Base-by-base conservation (phyloP, 2,113 vertebrate species). In the Solenodon paradoxus region DNA sequence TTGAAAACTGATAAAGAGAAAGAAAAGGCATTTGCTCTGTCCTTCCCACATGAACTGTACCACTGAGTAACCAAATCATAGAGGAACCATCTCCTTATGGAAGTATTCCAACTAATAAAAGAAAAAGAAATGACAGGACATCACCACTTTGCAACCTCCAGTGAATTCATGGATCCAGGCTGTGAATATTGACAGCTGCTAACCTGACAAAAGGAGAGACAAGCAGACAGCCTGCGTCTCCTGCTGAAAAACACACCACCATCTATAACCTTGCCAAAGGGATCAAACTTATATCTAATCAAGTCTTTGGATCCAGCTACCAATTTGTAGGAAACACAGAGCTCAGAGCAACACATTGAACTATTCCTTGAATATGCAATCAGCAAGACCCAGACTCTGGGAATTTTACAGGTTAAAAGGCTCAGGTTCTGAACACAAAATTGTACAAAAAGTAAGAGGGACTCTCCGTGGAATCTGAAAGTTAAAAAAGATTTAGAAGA, bases 231-330 rank as follows among this genome's bases (percentile, higher is more conserved):
- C 59, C 69, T 68, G 80, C 61, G 75, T 79, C 71, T 95, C 88
- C 47, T 11, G 64, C 63, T 63, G 53, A 81, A 95, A 92, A 96
- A 35, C 24, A 77, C 32, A 55, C 47, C 90, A 64, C 57, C 45
- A 84, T 61, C 74, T 69, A 63, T 32, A 90, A 74, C 94, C 94
- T 93, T 80, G 59, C 95, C 94, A 88, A 90, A 72, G 83, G 59
- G 87, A 84, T 90, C 90, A 95, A 45, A 85, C 69, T 92, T 88
- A 93, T 88, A 66, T 80, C 90, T 95, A 84, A 96, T 92, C 84
- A 96, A 92, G 90, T 26, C 94, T 88, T 78, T 88, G 87, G 83
- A 88, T 89, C 53, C 53, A 51, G 61, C 59, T 92, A 96, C 59
- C 83, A 95, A 92, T 93, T 83, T 90, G 19, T 80, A 90, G 71